phyloP scores from a whole-genome alignment of 2,888 invertebrate genomes.

The Pammene fasciana region DNA sequence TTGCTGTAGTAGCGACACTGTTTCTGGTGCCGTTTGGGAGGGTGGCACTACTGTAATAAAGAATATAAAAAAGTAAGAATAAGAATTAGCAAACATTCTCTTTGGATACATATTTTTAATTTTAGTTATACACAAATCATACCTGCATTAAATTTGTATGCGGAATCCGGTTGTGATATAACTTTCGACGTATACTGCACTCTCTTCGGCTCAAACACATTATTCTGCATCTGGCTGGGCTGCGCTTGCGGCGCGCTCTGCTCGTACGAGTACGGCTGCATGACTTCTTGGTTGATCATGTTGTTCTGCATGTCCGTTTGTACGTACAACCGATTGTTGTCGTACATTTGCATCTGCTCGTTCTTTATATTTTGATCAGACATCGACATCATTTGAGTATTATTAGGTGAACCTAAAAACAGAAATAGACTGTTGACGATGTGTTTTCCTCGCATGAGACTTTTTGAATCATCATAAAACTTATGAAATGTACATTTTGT shows the following conservation, averaged over 20 bases:
- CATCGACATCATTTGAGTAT: slow-evolving; percentile 74
- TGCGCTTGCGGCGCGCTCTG: slow-evolving; percentile 52
- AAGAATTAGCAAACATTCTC: too few relatives aligned
- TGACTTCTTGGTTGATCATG: slow-evolving; percentile 67
- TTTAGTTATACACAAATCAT: background rate
- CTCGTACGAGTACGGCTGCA: slow-evolving; percentile 62
- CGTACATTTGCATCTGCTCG: slow-evolving; percentile 74
- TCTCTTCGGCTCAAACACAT: slow-evolving; percentile 62
- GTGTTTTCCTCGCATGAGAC: too few relatives aligned
- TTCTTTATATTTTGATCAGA: slow-evolving; percentile 68
- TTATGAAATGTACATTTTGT: background rate
- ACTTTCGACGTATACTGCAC: slow-evolving; percentile 68
- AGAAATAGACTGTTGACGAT: background rate
- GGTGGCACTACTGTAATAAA: slow-evolving; percentile 60
- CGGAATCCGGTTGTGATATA: slow-evolving; percentile 61
- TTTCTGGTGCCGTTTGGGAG: slow-evolving; percentile 79
- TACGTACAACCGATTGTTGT: slow-evolving; percentile 65
- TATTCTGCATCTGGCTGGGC: slow-evolving; percentile 56
- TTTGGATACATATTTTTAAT: too few relatives aligned
- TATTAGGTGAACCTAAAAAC: slow-evolving; percentile 68
- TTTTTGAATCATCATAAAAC: too few relatives aligned
- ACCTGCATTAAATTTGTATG: slow-evolving; percentile 73
- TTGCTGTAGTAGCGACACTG: slow-evolving; percentile 77
- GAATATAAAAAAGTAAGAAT: background rate
- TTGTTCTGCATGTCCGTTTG: slow-evolving; percentile 71